Evolutionary conservation across 2,797 vertebrate genomes (phyloP).

Genomic region (Chaetodon trifasciatus): DNA sequence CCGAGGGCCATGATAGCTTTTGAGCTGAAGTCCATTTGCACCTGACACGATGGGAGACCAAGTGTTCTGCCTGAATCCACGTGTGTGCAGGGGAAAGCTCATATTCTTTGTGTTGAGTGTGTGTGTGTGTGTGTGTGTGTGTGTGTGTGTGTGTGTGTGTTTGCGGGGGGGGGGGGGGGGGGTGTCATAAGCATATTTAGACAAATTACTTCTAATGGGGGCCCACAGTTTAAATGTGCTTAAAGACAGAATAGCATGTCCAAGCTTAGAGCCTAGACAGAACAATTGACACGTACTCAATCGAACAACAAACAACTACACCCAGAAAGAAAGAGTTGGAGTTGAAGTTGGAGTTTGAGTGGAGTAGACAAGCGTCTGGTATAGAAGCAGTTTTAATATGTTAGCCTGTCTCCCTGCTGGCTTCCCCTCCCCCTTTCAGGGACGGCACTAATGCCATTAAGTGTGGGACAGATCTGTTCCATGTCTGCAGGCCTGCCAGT

Average conservation of each 20-base stretch:
- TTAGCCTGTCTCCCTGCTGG: constrained; percentile 83
- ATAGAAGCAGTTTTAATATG: constrained; percentile 86
- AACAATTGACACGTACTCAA: constrained; percentile 38
- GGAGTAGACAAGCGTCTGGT: constrained; percentile 83
- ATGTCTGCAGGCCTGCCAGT: constrained; percentile 88
- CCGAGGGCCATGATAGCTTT: constrained; percentile 58
- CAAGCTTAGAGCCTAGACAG: constrained; percentile 34
- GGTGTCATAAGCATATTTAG: constrained; percentile 23
- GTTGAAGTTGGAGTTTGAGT: constrained; percentile 75
- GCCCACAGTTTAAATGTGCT: constrained; percentile 25
- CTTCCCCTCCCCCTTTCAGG: constrained; percentile 85
- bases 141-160: too few relatives aligned
- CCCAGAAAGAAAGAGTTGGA: constrained; percentile 66
- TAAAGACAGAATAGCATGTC: constrained; percentile 22
- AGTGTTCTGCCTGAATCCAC: constrained; percentile 66
- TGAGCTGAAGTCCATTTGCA: constrained; percentile 77
- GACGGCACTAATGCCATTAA: constrained; percentile 91
- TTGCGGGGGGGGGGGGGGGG: too few relatives aligned
- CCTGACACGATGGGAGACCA: constrained; percentile 70
- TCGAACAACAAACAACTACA: constrained; percentile 32
- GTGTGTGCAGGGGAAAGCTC: constrained; percentile 18
- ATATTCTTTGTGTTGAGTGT: neutral
- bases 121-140: too few relatives aligned
- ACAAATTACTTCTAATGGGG: constrained; percentile 1
- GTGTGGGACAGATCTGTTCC: constrained; percentile 90